Conservation (phyloP, 2,888 invertebrate species). For the Athalia rosae region DNA sequence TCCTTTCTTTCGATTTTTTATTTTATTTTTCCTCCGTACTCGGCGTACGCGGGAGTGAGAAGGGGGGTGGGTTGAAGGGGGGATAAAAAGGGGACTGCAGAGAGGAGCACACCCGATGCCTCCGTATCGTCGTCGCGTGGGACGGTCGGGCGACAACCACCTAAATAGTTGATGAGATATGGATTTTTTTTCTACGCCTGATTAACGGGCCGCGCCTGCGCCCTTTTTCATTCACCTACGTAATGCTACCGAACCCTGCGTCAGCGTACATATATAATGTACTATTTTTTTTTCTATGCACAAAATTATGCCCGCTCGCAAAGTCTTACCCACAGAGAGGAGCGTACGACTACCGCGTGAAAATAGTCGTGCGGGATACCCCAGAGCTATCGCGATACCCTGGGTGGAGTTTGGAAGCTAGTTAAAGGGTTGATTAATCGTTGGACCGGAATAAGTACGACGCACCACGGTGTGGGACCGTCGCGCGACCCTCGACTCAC, state of each 20-base stretch:
- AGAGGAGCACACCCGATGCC: conserved; percentile 13
- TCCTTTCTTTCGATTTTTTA: too few relatives aligned
- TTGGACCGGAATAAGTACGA: conserved; percentile 29
- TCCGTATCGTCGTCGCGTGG: conserved; percentile 43
- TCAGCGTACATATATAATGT: background rate
- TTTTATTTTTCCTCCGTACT: too few relatives aligned
- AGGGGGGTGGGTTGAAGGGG: too few relatives aligned
- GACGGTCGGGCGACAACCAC: conserved; percentile 45
- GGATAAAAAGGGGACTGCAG: too few relatives aligned
- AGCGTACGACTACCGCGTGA: too few relatives aligned
- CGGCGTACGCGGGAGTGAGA: too few relatives aligned
- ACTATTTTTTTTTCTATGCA: background rate
- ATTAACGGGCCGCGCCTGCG: conserved; percentile 58
- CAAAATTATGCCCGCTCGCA: background rate
- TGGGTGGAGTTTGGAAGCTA: conserved; percentile 32
- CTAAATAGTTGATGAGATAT: conserved; percentile 60
- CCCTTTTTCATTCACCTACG: background rate
- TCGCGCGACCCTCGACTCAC: conserved; percentile 30
- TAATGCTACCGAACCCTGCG: background rate
- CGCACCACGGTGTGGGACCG: background rate
- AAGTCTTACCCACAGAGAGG: background rate
- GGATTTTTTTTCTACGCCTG: conserved; percentile 59
- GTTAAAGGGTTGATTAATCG: conserved; percentile 61
- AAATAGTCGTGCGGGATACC: background rate
- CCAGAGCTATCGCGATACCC: conserved; percentile 9